phyloP scores from a whole-genome alignment of 2,888 invertebrate genomes.

The Trachelus stipa region DNA sequence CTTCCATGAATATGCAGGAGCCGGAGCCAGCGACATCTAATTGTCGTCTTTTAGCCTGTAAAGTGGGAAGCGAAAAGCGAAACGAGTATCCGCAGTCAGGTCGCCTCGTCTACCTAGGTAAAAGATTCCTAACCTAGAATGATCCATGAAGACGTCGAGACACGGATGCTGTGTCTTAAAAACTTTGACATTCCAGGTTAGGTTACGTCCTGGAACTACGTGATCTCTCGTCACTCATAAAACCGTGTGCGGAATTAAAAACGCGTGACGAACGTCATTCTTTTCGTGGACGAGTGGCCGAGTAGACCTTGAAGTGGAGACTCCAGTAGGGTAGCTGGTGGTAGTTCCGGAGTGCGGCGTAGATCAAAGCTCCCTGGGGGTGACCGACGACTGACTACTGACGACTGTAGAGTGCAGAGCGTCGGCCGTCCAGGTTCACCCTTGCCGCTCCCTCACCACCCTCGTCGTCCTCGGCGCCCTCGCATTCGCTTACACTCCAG shows the following conservation, averaged over 20 bases:
- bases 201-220: neutral
- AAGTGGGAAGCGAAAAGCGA: conserved; percentile 10
- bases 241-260: conserved; percentile 27
- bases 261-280: conserved; percentile 39
- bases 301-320: conserved; percentile 33
- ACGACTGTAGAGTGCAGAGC: conserved; percentile 2
- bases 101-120: neutral
- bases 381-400: conserved; percentile 46
- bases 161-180: neutral
- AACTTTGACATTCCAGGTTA: neutral
- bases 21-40: conserved; percentile 46
- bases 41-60: conserved; percentile 49
- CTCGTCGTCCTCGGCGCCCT: conserved; percentile 15
- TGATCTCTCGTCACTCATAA: neutral
- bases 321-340: conserved; percentile 45
- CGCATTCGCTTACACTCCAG: conserved; percentile 57
- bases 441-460: conserved; percentile 11
- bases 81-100: conserved; percentile 15
- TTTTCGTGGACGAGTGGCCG: conserved; percentile 37
- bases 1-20: conserved; percentile 59
- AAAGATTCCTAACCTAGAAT: neutral
- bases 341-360: conserved; percentile 55
- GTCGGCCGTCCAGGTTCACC: neutral
- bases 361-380: conserved; percentile 63
- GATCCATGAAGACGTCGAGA: neutral